These are phyloP conservation scores for Poeciliopsis turneri DNA, from an alignment of 2,797 vertebrate genomes.

Conservation along the genomic window DNA sequence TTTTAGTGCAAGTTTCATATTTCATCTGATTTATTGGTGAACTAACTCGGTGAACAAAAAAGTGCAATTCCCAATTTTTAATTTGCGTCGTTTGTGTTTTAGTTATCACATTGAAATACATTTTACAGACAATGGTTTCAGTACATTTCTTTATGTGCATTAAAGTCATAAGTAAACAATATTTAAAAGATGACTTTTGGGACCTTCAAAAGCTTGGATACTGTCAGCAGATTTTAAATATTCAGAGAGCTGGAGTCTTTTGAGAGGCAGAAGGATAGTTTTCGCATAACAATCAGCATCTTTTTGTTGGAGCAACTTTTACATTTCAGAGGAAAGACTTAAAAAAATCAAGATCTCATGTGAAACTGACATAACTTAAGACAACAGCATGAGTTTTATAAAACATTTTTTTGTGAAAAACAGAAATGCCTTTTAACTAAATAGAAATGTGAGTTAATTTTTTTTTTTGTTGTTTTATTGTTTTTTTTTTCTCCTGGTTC, in stretches of 20 bases:
- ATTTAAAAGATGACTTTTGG: not conserved
- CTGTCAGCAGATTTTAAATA: not conserved
- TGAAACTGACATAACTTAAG: not conserved
- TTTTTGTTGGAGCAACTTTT: not conserved
- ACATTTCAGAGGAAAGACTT: not conserved
- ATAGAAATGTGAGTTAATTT: not conserved
- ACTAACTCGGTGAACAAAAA: not conserved
- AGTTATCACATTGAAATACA: not conserved
- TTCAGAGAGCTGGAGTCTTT: not conserved
- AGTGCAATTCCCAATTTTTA: not conserved
- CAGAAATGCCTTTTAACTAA: not conserved
- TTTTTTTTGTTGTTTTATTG: not conserved
- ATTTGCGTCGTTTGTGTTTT: too few species aligned
- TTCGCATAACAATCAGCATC: not conserved
- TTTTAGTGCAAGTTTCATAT: slow-evolving; percentile 17
- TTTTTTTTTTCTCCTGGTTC: not conserved
- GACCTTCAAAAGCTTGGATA: not conserved
- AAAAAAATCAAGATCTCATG: not conserved
- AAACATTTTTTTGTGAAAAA: not conserved
- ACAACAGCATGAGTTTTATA: not conserved
- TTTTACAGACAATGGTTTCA: not conserved
- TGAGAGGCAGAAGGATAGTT: not conserved
- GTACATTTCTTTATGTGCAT: too few species aligned
- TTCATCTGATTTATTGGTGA: slow-evolving; percentile 3
- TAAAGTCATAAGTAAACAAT: not conserved